These are phyloP conservation scores for Marmota flaviventris DNA, from an alignment of 2,113 vertebrate genomes.

Conservation along the genomic window DNA sequence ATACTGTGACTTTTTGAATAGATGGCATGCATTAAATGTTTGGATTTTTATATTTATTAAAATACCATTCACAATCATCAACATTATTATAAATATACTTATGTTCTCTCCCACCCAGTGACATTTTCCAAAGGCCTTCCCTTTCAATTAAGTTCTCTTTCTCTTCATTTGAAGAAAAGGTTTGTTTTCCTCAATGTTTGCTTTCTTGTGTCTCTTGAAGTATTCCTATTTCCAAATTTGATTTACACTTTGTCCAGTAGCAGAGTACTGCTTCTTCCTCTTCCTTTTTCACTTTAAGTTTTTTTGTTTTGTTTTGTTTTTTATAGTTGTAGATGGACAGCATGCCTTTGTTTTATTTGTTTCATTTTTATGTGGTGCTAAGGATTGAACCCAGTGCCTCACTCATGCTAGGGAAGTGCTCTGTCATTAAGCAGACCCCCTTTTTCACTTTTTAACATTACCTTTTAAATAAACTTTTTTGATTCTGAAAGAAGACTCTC, in stretches of 20 bases:
- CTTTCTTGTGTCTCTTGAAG: neutral
- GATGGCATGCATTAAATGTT: neutral
- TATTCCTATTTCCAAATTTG: conserved; percentile 1
- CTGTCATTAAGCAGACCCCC: neutral
- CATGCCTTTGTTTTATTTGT: too few relatives aligned
- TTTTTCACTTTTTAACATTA: neutral
- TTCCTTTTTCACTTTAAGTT: neutral
- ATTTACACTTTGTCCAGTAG: neutral
- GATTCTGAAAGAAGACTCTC: neutral
- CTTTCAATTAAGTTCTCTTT: neutral
- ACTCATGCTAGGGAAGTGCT: neutral
- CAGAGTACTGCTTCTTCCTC: neutral
- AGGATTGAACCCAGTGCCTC: neutral
- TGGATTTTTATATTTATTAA: neutral
- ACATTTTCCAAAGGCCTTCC: conserved; percentile 4
- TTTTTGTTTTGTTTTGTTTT: too few relatives aligned
- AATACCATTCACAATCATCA: neutral
- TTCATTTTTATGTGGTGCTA: neutral
- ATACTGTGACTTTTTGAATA: neutral
- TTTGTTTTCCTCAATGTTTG: neutral
- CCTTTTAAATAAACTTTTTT: neutral
- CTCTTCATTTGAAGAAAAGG: conserved; percentile 4
- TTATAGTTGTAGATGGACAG: too few relatives aligned
- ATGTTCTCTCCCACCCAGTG: neutral
- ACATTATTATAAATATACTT: neutral